phyloP scores from a whole-genome alignment of 2,797 vertebrate species.

The Eulemur mongoz region DNA sequence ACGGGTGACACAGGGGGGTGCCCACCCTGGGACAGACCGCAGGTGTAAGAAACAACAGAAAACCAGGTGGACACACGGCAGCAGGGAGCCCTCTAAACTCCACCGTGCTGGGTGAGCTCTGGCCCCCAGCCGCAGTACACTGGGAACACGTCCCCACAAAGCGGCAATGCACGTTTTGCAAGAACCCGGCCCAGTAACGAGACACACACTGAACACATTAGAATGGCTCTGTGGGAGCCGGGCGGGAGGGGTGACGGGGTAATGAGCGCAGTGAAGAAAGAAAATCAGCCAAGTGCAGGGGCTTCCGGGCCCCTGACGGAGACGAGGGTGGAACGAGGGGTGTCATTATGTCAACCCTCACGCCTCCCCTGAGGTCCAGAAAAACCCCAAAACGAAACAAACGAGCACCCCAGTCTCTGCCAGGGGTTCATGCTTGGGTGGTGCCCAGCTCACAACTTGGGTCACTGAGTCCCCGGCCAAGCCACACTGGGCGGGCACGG shows the following conservation, averaged over 20 bases:
- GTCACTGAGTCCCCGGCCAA: not conserved
- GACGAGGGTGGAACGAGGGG: accelerated
- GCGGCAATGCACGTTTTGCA: not conserved
- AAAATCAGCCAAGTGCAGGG: accelerated
- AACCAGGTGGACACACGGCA: accelerated
- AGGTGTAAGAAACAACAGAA: not conserved
- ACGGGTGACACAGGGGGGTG: accelerated
- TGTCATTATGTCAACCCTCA: not conserved
- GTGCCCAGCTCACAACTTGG: not conserved
- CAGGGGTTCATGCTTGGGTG: not conserved
- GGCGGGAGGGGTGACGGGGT: not conserved
- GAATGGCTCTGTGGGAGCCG: not conserved
- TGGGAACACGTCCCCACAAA: not conserved
- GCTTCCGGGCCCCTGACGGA: accelerated
- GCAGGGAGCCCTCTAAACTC: not conserved
- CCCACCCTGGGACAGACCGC: not conserved
- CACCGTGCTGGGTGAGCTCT: not conserved
- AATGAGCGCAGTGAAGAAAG: not conserved
- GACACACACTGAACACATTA: not conserved
- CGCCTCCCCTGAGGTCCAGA: not conserved
- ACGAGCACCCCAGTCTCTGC: not conserved
- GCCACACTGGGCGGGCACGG: not conserved
- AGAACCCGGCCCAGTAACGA: not conserved
- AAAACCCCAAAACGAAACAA: not conserved
- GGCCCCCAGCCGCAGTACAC: accelerated